phyloP scores from a whole-genome alignment of 2,797 vertebrate genomes.

The Acropternis orthonyx region DNA sequence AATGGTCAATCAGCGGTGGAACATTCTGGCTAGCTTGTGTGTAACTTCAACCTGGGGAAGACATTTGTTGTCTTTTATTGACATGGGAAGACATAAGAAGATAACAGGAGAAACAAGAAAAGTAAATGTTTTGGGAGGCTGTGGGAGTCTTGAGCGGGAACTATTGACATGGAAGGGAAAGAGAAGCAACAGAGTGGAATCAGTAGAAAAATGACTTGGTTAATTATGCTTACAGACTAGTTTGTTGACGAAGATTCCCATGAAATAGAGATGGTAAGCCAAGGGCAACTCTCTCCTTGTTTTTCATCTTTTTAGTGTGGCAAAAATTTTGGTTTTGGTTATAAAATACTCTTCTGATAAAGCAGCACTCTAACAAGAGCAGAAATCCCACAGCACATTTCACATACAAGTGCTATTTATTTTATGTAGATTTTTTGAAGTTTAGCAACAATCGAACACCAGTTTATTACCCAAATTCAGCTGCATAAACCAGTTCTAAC shows the following conservation, averaged over 20 bases:
- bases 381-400: neutral
- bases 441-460: neutral
- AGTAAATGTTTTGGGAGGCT: neutral
- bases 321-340: neutral
- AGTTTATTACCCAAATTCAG: neutral
- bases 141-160: accelerated
- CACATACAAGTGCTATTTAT: neutral
- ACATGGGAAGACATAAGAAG: neutral
- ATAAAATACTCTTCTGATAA: neutral
- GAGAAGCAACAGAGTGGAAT: neutral
- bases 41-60: neutral
- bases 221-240: neutral
- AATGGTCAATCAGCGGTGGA: neutral
- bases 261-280: neutral
- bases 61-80: neutral
- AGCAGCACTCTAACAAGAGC: neutral
- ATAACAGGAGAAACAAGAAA: neutral
- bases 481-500: neutral
- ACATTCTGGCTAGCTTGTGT: neutral
- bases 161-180: neutral
- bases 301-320: neutral
- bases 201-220: neutral
- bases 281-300: neutral
- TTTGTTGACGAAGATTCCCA: neutral
- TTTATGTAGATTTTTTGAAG: neutral